Evolutionary conservation across 2,113 vertebrate genomes (phyloP).

Genomic region (Elephantulus edwardii): DNA sequence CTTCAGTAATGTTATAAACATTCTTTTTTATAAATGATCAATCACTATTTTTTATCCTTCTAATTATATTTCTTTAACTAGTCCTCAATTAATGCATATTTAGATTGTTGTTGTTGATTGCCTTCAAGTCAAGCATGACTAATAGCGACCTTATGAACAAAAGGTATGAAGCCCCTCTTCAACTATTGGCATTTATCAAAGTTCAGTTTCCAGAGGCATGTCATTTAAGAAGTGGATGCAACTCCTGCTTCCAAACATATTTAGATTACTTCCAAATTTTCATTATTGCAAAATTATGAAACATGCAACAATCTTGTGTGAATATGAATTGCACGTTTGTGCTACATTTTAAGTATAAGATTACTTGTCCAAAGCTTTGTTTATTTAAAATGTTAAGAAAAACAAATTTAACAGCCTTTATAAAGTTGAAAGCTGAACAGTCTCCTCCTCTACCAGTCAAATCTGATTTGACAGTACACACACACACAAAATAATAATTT

Average conservation of each 20-base stretch:
- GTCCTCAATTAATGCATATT: background rate
- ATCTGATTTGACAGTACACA: too few relatives aligned
- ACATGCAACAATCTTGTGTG: background rate
- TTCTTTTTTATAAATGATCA: slow-evolving; percentile 14
- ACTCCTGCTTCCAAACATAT: too few relatives aligned
- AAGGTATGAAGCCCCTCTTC: too few relatives aligned
- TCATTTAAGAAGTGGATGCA: too few relatives aligned
- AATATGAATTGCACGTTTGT: slow-evolving; percentile 48
- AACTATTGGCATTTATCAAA: too few relatives aligned
- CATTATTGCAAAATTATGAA: background rate
- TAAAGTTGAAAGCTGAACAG: background rate
- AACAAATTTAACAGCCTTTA: background rate
- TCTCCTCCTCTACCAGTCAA: too few relatives aligned
- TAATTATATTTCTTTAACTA: slow-evolving; percentile 23
- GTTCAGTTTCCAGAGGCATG: too few relatives aligned
- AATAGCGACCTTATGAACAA: too few relatives aligned
- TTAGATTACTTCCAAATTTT: slow-evolving; percentile 32
- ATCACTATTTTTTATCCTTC: slow-evolving; percentile 26
- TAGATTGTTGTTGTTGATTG: too few relatives aligned
- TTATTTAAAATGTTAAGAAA: slow-evolving; percentile 45
- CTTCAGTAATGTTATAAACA: background rate
- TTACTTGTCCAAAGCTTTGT: slow-evolving; percentile 41
- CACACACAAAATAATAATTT: too few relatives aligned
- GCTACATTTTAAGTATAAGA: slow-evolving; percentile 32
- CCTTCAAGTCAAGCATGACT: too few relatives aligned